These are phyloP conservation scores for Mesorhabditis spiculigera DNA, from an alignment of 2,888 invertebrate species.

Conservation along the genomic window DNA sequence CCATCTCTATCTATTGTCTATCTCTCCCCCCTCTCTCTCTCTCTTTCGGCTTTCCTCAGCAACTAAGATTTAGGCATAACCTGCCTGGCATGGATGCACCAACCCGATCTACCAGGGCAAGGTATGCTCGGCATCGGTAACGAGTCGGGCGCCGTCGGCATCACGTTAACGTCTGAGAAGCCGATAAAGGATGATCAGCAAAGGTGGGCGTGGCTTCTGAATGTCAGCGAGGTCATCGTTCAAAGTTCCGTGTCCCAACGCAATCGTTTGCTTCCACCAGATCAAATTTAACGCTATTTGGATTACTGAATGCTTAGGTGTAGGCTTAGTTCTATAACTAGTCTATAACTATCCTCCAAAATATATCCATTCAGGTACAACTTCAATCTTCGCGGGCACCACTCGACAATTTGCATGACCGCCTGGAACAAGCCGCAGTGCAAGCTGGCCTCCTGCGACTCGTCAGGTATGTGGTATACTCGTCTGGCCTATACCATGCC, in stretches of 20 bases:
- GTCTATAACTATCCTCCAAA: too few species aligned
- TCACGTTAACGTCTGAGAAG: constrained; percentile 47
- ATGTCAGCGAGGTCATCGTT: too few species aligned
- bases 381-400: constrained; percentile 92
- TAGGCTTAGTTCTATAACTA: too few species aligned
- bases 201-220: constrained; percentile 7
- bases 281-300: background rate
- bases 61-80: constrained; percentile 11
- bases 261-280: background rate
- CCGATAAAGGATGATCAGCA: constrained; percentile 26
- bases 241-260: background rate
- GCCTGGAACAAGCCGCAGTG: constrained; percentile 98
- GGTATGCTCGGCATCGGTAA: constrained; percentile 46
- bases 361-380: constrained; percentile 64
- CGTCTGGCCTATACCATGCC: too few species aligned
- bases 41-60: background rate
- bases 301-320: too few species aligned
- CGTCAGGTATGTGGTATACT: constrained; percentile 64
- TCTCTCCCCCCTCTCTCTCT: background rate
- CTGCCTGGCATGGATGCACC: constrained; percentile 31
- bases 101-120: constrained; percentile 25
- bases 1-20: constrained; percentile 28
- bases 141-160: constrained; percentile 54
- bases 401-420: constrained; percentile 66
- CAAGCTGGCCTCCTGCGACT: constrained; percentile 94